phyloP scores from a whole-genome alignment of 1,140 invertebrate species.

The Saxidomus purpurata region DNA sequence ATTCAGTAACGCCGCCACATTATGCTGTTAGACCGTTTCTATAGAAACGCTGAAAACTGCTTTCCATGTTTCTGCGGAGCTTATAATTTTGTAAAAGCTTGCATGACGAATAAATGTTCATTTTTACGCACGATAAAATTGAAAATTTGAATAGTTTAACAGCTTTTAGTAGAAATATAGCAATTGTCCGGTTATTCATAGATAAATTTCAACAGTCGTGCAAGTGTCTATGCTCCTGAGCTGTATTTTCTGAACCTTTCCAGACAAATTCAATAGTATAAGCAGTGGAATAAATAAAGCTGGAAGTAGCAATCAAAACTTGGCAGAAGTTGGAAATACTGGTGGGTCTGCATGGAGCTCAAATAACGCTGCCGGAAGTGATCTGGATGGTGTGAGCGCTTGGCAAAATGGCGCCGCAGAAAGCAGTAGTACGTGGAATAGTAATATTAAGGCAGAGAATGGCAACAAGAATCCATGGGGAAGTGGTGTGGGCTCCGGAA shows the following conservation, averaged over 20 bases:
- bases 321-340: background rate
- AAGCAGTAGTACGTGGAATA: background rate
- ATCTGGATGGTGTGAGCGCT: background rate
- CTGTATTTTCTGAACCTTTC: background rate
- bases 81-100: too few species aligned
- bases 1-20: too few species aligned
- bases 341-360: background rate
- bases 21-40: too few species aligned
- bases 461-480: background rate
- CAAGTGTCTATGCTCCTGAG: too few species aligned
- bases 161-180: too few species aligned
- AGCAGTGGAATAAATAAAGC: background rate
- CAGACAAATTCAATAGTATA: background rate
- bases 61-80: too few species aligned
- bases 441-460: background rate
- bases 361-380: background rate
- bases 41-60: too few species aligned
- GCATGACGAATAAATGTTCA: too few species aligned
- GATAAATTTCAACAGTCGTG: too few species aligned
- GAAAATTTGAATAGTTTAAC: too few species aligned
- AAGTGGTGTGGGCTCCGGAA: background rate
- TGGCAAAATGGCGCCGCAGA: background rate
- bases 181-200: too few species aligned
- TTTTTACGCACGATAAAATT: too few species aligned
- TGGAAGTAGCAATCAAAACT: background rate